Conservation (phyloP, 1,140 invertebrate species). For the Drosophila suzukii region DNA sequence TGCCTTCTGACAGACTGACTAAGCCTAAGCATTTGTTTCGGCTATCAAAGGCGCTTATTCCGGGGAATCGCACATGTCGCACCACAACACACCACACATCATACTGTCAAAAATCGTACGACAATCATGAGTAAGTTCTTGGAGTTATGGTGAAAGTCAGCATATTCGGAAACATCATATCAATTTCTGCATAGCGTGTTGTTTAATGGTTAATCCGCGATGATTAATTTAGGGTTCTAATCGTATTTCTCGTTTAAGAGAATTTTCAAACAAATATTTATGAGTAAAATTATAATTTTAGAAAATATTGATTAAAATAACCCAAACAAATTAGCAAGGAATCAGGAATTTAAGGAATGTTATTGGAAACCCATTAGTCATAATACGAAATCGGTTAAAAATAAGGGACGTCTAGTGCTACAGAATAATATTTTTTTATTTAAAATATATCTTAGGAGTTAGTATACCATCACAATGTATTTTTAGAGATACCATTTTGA, state of each 20-base stretch:
- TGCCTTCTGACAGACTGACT: constrained; percentile 2
- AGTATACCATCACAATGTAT: too few relatives aligned
- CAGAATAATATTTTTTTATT: too few relatives aligned
- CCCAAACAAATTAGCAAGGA: too few relatives aligned
- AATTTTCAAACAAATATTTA: too few relatives aligned
- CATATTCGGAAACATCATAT: background rate
- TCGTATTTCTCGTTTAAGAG: background rate
- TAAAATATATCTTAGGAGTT: too few relatives aligned
- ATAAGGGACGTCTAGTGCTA: too few relatives aligned
- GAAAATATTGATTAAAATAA: too few relatives aligned
- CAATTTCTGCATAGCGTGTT: background rate
- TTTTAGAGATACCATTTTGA: too few relatives aligned
- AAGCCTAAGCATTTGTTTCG: constrained; percentile 62
- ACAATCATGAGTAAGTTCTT: background rate
- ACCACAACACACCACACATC: constrained; percentile 12
- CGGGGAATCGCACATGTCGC: constrained; percentile 47
- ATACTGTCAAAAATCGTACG: background rate
- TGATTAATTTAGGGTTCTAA: background rate
- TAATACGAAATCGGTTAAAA: too few relatives aligned
- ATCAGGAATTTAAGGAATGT: too few relatives aligned
- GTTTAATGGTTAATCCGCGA: background rate
- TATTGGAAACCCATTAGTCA: too few relatives aligned
- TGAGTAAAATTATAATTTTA: too few relatives aligned
- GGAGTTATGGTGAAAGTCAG: background rate
- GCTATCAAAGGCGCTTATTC: constrained; percentile 54